Evolutionary conservation across 2,113 vertebrate genomes (phyloP).

Genomic region (Bucco capensis): DNA sequence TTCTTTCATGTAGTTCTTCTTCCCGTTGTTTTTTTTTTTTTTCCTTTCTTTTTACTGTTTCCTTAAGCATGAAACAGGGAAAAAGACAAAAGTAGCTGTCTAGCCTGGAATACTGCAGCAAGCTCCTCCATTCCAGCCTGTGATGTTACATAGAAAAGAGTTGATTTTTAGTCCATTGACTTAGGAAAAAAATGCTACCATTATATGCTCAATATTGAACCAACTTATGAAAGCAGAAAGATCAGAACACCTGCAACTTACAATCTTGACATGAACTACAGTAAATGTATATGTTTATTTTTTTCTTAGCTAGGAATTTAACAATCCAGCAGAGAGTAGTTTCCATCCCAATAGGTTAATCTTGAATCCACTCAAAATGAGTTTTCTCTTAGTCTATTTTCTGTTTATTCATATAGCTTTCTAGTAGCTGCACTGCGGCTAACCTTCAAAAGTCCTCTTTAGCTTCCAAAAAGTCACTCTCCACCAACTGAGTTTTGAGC

Average conservation of each 20-base stretch:
- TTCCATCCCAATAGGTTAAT: neutral
- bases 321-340: neutral
- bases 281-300: neutral
- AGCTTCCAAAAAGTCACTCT: neutral
- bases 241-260: constrained; percentile 24
- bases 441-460: neutral
- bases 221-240: neutral
- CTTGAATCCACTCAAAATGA: neutral
- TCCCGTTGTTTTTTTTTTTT: constrained; percentile 39
- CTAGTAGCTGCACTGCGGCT: neutral
- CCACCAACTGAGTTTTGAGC: neutral
- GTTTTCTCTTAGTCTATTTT: neutral
- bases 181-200: constrained; percentile 41
- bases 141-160: constrained; percentile 44
- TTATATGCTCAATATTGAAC: constrained; percentile 54
- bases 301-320: neutral
- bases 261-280: neutral
- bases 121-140: constrained; percentile 11
- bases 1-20: constrained; percentile 49
- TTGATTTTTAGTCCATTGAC: constrained; percentile 64
- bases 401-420: neutral
- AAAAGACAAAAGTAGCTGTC: constrained; percentile 37
- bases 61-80: constrained; percentile 3
- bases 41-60: constrained; percentile 20
- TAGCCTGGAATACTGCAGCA: constrained; percentile 34